phyloP scores from a whole-genome alignment of 2,888 invertebrate species.

The Muschampia plurimacula region DNA sequence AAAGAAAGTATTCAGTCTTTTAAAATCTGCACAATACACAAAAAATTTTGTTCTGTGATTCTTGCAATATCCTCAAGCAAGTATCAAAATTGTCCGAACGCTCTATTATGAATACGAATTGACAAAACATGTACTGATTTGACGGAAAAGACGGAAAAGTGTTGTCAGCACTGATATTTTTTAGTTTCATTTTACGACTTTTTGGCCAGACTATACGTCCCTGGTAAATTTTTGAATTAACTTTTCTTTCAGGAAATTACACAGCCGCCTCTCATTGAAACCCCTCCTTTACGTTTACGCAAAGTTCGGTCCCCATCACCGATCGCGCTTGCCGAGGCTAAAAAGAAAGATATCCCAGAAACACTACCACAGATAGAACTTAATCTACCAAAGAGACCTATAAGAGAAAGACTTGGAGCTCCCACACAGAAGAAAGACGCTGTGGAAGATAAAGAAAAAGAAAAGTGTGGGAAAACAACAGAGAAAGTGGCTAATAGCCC shows the following conservation, averaged over 20 bases:
- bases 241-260: slow-evolving; percentile 68
- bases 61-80: too few species aligned
- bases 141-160: too few species aligned
- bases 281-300: slow-evolving; percentile 56
- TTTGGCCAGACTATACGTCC: too few species aligned
- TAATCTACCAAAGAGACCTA: slow-evolving; percentile 78
- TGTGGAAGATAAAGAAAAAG: slow-evolving; percentile 57
- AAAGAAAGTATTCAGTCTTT: too few species aligned
- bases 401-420: slow-evolving; percentile 74
- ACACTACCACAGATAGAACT: slow-evolving; percentile 78
- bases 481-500: slow-evolving; percentile 63
- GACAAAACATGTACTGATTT: too few species aligned
- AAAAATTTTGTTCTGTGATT: too few species aligned
- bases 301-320: slow-evolving; percentile 49
- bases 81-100: too few species aligned
- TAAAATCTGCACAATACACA: too few species aligned
- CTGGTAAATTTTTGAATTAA: too few species aligned
- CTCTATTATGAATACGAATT: too few species aligned
- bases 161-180: too few species aligned
- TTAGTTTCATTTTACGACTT: too few species aligned
- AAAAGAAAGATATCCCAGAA: slow-evolving; percentile 58
- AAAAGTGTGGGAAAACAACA: slow-evolving; percentile 50
- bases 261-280: slow-evolving; percentile 57
- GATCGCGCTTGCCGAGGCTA: slow-evolving; percentile 43
- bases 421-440: slow-evolving; percentile 59